Base-by-base conservation (phyloP, 2,113 vertebrate genomes). In the Bombycilla garrulus region DNA sequence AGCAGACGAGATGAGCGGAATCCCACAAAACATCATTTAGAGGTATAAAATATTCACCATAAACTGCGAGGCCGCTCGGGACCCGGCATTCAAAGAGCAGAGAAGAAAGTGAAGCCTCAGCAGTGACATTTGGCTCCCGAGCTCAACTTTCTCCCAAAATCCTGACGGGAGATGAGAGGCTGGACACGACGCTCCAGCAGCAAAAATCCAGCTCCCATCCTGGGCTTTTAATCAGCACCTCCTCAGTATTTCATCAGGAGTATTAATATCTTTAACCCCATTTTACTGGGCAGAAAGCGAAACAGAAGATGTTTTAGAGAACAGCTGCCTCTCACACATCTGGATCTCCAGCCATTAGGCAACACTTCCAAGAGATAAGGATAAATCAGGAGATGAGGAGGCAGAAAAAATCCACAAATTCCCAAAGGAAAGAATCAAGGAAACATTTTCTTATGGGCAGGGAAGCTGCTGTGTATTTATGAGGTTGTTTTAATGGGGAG, bases 1-100 rank as follows among this genome's bases (percentile, higher is more conserved):
- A 77, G 91, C 85, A 80, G 87, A 86, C 25, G 6, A 79, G 93
- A 67, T 22, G 31, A 28, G 66, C 0, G 1, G 79, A 92, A 90
- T 94, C 80, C 92, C 93, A 80, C 77, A 36, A 90, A 95, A 86
- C 84, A 95, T 81, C 79, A 33, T 86, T 91, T 44, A 88, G 89
- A 93, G 81, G 24, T 29, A 85, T 87, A 93, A 97, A 95, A 92
- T 89, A 95, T 94, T 87, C 87, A 69, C 76, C 60, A 56, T 31
- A 84, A 96, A 91, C 85, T 87, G 82, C 5, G 2, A 35, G 1
- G n/a, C 72, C 88, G 0, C 89, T 88, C 2, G 4, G 73, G 85
- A 80, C 87, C 15, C 1, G 2, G 80, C 88, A 91, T 95, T 95
- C 92, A 90, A 95, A 90, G 72, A 72, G 64, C 0, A 0, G 48